Percentiles rank a stretch among this genome's conserved stretches.
phyloP scores from a whole-genome alignment of 1,140 invertebrate genomes.

The Neodiprion fabricii region DNA sequence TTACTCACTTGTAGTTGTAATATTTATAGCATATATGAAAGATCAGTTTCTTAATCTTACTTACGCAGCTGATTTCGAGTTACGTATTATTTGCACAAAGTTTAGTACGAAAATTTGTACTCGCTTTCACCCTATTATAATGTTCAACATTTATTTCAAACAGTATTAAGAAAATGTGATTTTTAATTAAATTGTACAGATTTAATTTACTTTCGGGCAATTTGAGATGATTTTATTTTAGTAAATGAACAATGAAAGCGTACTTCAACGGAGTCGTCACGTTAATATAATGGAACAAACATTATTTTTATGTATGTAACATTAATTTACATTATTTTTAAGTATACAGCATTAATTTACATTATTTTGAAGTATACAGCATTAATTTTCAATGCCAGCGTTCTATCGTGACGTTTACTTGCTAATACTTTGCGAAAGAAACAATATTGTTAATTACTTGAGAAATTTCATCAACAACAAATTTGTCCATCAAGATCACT shows the following conservation, averaged over 20 bases:
- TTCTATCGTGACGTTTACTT: too few species aligned
- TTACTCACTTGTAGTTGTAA: background rate
- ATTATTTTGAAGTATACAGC: background rate
- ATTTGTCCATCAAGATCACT: too few species aligned
- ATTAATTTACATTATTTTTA: background rate
- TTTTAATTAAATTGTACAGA: too few species aligned
- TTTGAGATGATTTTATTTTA: background rate
- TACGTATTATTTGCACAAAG: background rate
- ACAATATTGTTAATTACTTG: too few species aligned
- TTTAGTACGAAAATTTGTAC: background rate
- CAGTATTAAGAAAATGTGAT: background rate
- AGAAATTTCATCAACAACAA: too few species aligned
- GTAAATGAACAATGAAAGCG: background rate
- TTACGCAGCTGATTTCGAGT: background rate
- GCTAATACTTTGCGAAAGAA: too few species aligned
- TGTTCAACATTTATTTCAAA: background rate
- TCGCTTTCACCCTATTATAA: background rate
- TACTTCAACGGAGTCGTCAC: background rate
- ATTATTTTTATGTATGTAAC: background rate
- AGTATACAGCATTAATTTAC: background rate
- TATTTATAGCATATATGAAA: background rate
- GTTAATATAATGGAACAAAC: background rate
- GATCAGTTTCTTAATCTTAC: background rate
- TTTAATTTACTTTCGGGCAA: background rate
- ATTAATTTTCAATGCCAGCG: background rate